Evolutionary conservation across 2,797 vertebrate species (phyloP).

Genomic region (Paguma larvata): DNA sequence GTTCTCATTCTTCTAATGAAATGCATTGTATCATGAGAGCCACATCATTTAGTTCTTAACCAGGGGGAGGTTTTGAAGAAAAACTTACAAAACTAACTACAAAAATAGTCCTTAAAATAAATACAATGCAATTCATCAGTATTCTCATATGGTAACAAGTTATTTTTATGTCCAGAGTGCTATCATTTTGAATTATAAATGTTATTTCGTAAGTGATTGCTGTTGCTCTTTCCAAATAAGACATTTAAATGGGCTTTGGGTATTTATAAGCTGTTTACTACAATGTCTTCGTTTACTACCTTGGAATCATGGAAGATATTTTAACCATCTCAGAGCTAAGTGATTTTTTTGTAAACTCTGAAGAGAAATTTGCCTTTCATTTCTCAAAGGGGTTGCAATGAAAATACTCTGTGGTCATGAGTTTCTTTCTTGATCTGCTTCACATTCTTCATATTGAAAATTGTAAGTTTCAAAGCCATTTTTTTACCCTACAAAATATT

Average conservation of each 20-base stretch:
- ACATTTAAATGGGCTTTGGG: not conserved
- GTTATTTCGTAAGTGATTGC: not conserved
- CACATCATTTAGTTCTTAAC: not conserved
- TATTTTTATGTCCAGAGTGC: not conserved
- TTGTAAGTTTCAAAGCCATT: not conserved
- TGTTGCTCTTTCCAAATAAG: slow-evolving; percentile 25
- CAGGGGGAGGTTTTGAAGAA: not conserved
- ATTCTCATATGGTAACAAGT: not conserved
- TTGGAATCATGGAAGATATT: not conserved
- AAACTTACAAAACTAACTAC: not conserved
- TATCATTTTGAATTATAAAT: not conserved
- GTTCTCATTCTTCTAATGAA: not conserved
- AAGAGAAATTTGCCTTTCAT: not conserved
- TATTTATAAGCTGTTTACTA: not conserved
- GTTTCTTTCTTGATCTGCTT: not conserved
- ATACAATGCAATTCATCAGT: not conserved
- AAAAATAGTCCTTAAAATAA: not conserved
- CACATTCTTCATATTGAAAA: not conserved
- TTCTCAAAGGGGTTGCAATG: not conserved
- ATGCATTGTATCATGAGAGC: not conserved
- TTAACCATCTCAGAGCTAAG: not conserved
- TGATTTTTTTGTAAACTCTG: not conserved
- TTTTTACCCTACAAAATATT: not conserved
- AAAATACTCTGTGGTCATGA: not conserved
- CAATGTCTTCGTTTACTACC: not conserved